These are phyloP conservation scores for Platyrinchus mystaceus DNA, from an alignment of 2,797 vertebrate species.

Conservation along the genomic window DNA sequence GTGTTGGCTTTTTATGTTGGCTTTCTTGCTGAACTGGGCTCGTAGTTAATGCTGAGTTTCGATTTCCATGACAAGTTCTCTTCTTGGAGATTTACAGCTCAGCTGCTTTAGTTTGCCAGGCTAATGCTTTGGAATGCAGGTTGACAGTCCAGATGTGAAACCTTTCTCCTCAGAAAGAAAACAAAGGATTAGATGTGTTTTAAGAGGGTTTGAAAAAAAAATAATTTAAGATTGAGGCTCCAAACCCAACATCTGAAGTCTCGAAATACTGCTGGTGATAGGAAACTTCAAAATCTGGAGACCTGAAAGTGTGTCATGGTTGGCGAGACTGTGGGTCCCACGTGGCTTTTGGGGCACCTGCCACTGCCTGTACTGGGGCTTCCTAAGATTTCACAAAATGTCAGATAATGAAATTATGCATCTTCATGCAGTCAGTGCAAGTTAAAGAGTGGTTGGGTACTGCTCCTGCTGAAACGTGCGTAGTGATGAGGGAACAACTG, in stretches of 20 bases:
- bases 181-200: conserved; percentile 61
- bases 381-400: not conserved
- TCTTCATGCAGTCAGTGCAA: not conserved
- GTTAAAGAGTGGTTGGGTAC: not conserved
- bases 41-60: not conserved
- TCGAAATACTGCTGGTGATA: not conserved
- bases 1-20: not conserved
- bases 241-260: not conserved
- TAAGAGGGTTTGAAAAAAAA: conserved; percentile 37
- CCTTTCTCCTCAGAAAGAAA: conserved; percentile 57
- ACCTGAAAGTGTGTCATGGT: not conserved
- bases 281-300: not conserved
- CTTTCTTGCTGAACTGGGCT: not conserved
- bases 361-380: not conserved
- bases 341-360: not conserved
- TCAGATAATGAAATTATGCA: not conserved
- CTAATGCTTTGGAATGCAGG: conserved; percentile 68
- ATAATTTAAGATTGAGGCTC: conserved; percentile 45
- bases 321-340: not conserved
- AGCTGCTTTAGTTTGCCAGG: conserved; percentile 63
- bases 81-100: conserved; percentile 65
- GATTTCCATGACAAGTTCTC: conserved; percentile 51
- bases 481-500: not conserved
- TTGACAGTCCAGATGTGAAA: conserved; percentile 72
- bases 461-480: not conserved